phyloP scores from a whole-genome alignment of 2,797 vertebrate species.

The Enteromius unitaeniatus region DNA sequence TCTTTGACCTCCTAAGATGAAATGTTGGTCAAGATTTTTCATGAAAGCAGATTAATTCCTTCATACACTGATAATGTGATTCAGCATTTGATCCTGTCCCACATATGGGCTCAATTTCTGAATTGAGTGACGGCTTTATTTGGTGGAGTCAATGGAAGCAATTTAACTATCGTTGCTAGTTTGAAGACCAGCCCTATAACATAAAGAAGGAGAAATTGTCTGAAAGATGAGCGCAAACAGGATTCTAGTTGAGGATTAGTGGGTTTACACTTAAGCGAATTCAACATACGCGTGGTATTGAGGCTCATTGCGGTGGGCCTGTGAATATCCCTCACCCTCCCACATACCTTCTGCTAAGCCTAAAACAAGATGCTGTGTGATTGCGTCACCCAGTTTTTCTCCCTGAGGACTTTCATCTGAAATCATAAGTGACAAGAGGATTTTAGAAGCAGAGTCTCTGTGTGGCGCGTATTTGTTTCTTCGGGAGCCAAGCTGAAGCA shows the following conservation, averaged over 20 bases:
- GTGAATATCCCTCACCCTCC: not conserved
- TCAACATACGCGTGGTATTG: not conserved
- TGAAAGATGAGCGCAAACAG: not conserved
- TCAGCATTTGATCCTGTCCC: not conserved
- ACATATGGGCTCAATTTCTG: not conserved
- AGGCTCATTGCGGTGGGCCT: not conserved
- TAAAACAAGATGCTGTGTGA: constrained; percentile 21
- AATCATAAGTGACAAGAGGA: constrained; percentile 33
- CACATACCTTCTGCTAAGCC: constrained; percentile 23
- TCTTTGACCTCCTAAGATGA: constrained; percentile 11
- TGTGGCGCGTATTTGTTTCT: constrained; percentile 22
- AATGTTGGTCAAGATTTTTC: constrained; percentile 22
- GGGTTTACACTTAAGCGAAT: constrained; percentile 10
- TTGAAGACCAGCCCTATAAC: not conserved
- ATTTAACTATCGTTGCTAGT: not conserved
- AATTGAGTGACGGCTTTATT: not conserved
- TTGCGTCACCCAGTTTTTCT: constrained; percentile 21
- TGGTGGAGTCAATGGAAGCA: not conserved
- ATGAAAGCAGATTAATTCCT: not conserved
- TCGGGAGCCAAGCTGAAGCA: not conserved
- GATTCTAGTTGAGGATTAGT: constrained; percentile 36
- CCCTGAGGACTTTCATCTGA: constrained; percentile 1
- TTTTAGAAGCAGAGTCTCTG: constrained; percentile 41
- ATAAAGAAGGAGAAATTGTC: constrained; percentile 16
- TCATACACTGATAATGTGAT: constrained; percentile 1